Percentiles rank a stretch among this genome's conserved stretches.
Conservation (phyloP, 2,113 vertebrate genomes). For the Proterorhinus semilunaris region DNA sequence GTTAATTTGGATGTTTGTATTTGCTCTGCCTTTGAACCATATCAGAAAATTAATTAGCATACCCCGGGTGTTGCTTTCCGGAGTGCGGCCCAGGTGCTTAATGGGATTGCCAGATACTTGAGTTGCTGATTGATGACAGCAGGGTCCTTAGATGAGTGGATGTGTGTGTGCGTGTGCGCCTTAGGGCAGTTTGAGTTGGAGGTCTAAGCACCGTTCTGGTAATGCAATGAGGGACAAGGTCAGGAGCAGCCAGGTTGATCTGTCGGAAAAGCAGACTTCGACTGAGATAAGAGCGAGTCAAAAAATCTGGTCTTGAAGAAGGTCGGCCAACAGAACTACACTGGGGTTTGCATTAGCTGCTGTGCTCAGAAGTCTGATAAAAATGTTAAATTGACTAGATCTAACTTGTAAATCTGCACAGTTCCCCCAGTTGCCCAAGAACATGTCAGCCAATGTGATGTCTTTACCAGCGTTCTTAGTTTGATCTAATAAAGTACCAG, state of each 20-base stretch:
- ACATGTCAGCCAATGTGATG: too few species aligned
- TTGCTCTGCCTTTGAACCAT: conserved; percentile 60
- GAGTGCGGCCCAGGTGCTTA: conserved; percentile 70
- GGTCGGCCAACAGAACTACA: conserved; percentile 7
- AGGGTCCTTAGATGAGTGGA: conserved; percentile 55
- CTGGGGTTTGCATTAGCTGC: conserved; percentile 14
- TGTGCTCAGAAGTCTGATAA: conserved; percentile 6
- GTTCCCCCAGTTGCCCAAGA: not conserved
- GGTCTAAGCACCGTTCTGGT: conserved; percentile 47
- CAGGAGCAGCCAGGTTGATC: conserved; percentile 42
- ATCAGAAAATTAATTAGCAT: conserved; percentile 72
- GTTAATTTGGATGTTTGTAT: not conserved
- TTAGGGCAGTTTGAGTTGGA: conserved; percentile 19
- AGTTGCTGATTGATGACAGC: conserved; percentile 73
- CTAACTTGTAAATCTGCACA: not conserved
- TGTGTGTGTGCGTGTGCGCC: not conserved
- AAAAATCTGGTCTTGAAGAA: conserved; percentile 29
- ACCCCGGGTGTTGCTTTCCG: conserved; percentile 58
- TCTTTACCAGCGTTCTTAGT: too few species aligned
- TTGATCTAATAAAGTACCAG: too few species aligned
- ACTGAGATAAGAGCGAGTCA: conserved; percentile 52
- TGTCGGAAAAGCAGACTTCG: conserved; percentile 25
- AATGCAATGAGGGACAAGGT: conserved; percentile 59
- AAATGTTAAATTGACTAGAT: not conserved
- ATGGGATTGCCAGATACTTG: conserved; percentile 76